Conservation (phyloP, 2,113 vertebrate genomes). For the Sturnira hondurensis region DNA sequence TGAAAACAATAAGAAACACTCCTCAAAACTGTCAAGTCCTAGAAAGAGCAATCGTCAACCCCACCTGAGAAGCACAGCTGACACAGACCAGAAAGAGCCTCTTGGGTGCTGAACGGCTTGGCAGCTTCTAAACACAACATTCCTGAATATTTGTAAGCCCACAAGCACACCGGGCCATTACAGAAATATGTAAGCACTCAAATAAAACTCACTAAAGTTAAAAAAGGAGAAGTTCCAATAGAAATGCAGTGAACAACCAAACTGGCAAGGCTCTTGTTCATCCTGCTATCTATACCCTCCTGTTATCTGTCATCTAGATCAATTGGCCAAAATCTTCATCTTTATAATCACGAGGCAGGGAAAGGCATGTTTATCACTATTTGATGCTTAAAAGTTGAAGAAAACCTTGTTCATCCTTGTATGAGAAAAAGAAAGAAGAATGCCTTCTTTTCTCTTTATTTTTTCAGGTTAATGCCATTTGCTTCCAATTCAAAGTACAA, state of each 20-base stretch:
- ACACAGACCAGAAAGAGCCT: background rate
- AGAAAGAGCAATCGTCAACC: background rate
- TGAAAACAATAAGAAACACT: background rate
- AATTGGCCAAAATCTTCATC: background rate
- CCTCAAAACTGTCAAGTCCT: background rate
- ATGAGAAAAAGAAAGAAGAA: background rate
- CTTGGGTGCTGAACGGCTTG: background rate
- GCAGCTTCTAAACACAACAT: background rate
- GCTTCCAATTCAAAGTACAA: background rate
- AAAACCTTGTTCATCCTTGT: background rate
- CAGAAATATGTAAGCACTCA: background rate
- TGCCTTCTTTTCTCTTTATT: background rate
- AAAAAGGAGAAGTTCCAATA: background rate
- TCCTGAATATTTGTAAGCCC: background rate
- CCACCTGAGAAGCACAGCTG: background rate
- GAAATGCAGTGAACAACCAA: background rate
- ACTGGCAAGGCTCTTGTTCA: background rate
- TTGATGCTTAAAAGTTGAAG: background rate
- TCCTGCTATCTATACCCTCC: background rate
- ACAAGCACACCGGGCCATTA: background rate
- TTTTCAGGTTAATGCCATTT: background rate
- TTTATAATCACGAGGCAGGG: background rate
- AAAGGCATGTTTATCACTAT: background rate
- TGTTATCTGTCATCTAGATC: background rate
- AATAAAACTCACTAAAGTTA: conserved; percentile 10